Evolutionary conservation across 2,113 vertebrate species (phyloP).

Genomic region (Progne subis): DNA sequence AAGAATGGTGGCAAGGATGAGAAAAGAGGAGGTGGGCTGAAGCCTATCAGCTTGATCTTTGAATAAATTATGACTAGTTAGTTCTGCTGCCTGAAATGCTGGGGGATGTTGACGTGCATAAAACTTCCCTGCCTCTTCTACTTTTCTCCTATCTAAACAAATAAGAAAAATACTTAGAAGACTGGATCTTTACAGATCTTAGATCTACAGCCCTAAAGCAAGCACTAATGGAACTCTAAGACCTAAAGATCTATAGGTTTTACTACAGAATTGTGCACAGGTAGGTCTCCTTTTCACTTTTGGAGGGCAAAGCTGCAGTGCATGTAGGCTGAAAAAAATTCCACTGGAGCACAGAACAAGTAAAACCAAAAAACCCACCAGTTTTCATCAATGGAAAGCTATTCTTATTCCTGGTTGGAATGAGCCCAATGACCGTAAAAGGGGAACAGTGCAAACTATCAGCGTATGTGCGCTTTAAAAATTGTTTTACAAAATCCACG

Average conservation of each 20-base stretch:
- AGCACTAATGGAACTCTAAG: neutral
- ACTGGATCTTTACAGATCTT: neutral
- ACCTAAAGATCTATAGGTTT: neutral
- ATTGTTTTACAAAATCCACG: neutral
- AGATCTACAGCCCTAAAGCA: neutral
- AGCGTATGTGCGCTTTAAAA: neutral
- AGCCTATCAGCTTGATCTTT: conserved; percentile 54
- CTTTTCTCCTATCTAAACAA: conserved; percentile 4
- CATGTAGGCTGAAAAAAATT: neutral
- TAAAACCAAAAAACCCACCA: neutral
- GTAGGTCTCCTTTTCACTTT: neutral
- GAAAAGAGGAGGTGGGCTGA: conserved; percentile 57
- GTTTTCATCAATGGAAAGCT: conserved; percentile 2
- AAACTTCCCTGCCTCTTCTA: neutral
- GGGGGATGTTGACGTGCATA: neutral
- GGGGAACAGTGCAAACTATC: neutral
- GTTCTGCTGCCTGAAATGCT: conserved; percentile 8
- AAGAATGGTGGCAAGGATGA: conserved; percentile 50
- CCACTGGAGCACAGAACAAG: neutral
- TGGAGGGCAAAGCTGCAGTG: neutral
- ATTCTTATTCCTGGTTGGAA: neutral
- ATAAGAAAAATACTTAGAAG: neutral
- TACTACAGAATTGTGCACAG: neutral
- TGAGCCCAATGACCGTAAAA: neutral
- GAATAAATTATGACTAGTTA: conserved; percentile 52